Evolutionary conservation across 2,797 vertebrate species (phyloP), one percentile per base, ranked within the genome.

Genomic region (Sebastes jordani): DNA sequence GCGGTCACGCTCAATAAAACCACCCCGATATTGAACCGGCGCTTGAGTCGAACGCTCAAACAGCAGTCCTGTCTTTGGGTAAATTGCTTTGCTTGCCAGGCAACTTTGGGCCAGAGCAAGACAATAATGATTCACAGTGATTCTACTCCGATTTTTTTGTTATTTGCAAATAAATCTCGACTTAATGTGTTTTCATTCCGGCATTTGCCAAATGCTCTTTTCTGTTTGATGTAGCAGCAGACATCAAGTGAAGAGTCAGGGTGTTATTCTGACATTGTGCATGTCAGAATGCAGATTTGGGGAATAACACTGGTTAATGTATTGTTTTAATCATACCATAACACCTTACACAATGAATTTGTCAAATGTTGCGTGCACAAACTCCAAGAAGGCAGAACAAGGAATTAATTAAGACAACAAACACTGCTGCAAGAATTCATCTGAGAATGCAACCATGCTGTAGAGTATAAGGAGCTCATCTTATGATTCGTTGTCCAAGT

Each of bases 1-100:
- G 7, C 22, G 34, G 74, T 85, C 84, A 74, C 42, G 42, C 69
- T 84, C 61, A 55, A 65, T 83, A 78, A 69, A 80, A 65, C 5
- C 54, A 13, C 7, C 58, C 69, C 60, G 52, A 79, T 78, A 80
- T n/a, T 70, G 58, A 88, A 63, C 36, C 66, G 30, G 46, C 6
- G 55, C 58, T 56, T 65, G 5, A 75, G 59, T 66, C 54, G 4
- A 74, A 54, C 4, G 1, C 27, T 84, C n/a, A 78, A 77, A 78
- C 74, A 69, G 56, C 66, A 46, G 18, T 55, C 6, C 62, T 58
- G 23, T 66, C 42, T 86, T 60, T 38, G 20, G 8, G 36, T 52
- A 75, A 69, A 72, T 34, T 64, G 76, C 64, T 66, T 65, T 71
- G 34, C 59, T 71, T 77, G 34, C 60, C 25, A 34, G 46, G 36